Evolutionary conservation across 2,888 invertebrate species (phyloP), one percentile per base, ranked within the genome.

Genomic region (Pterobdella sp.): DNA sequence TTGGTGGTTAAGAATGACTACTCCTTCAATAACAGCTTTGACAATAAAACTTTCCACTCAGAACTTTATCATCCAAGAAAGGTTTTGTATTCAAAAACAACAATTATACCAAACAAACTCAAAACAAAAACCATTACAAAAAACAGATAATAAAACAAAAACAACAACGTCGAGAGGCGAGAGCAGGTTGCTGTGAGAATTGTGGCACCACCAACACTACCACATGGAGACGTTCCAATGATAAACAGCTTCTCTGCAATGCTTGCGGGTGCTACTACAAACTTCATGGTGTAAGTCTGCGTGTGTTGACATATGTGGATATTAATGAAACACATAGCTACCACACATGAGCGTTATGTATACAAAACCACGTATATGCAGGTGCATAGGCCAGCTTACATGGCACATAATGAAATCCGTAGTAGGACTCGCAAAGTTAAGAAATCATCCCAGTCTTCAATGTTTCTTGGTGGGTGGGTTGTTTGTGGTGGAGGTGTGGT

Each of bases 231-330:
- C 49, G 71, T 4, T 71, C 71, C 1, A 56, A 52, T 4, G 35
- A 31, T 26, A 71, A 71, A 63, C 63, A 74, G 29, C 42, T 71
- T 26, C 68, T 74, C 52, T 74, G 74, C 68, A 74, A 74, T 34
- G 74, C 74, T 0, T 74, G 74, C n/a, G 74, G 74, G 7, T 74
- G 74, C 67, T 74, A 74, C 68, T 72, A 68, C 68, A 74, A 74
- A 42, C 72, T 74, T 10, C 74, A 74, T 72, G 72, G 72, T 72
- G 74, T 71, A 26, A 26, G 36, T 52, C 31, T 7, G 22, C 7
- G 31, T 7, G 18, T 31, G 49, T 42, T 22, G 7, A 14, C 26
- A 10, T 26, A 63, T 7, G n/a, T n/a, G n/a, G 10, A 7, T 7
- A 22, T 63, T 26, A 63, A 7, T 10, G 31, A 63, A 63, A 7